These are phyloP conservation scores for Chrysomela aeneicollis DNA, from an alignment of 2,888 invertebrate species.

Conservation along the genomic window DNA sequence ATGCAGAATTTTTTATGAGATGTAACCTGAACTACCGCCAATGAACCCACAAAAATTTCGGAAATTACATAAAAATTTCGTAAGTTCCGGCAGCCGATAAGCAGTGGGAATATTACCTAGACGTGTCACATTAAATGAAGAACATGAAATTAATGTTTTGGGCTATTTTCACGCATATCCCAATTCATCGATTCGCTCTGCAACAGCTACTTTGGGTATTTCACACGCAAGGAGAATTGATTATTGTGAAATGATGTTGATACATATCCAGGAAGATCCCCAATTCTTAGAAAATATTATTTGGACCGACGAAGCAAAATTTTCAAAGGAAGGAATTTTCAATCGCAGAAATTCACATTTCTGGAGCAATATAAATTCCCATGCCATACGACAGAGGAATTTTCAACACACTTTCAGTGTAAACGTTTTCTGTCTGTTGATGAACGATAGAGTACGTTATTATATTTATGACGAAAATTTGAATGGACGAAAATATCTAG, in stretches of 20 bases:
- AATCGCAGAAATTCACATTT: neutral
- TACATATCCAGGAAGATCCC: neutral
- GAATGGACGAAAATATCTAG: neutral
- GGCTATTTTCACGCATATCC: neutral
- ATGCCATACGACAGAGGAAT: no score
- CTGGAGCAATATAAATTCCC: no score
- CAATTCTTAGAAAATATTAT: neutral
- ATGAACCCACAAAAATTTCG: no score
- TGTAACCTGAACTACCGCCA: no score
- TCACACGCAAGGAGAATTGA: no score
- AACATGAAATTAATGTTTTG: neutral
- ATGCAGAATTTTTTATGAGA: no score
- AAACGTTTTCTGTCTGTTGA: neutral
- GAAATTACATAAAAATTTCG: no score
- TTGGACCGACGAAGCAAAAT: neutral
- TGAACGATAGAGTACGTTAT: neutral
- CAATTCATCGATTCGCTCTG: constrained; percentile 1
- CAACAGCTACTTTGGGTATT: neutral
- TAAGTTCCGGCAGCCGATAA: no score
- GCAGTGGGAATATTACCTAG: no score
- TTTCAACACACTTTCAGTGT: no score
- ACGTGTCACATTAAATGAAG: neutral
- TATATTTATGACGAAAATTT: neutral
- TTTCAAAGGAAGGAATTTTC: neutral
- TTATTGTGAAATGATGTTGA: neutral